A percentile compares a stretch with the other conserved stretches of the same genome.
phyloP scores from a whole-genome alignment of 2,797 vertebrate species.

The Tamandua tetradactyla region DNA sequence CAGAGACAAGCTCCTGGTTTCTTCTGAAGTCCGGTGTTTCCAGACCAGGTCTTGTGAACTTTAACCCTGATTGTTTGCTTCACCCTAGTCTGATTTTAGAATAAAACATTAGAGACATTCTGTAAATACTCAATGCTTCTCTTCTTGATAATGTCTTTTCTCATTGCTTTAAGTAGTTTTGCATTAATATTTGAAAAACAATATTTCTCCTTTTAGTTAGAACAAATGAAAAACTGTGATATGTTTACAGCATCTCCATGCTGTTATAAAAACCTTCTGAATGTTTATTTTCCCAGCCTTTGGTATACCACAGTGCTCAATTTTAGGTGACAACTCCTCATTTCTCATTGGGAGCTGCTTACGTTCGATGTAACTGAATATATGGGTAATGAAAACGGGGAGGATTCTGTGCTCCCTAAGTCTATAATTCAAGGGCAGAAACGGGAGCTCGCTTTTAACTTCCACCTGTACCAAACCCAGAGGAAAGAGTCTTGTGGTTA shows the following conservation, averaged over 20 bases:
- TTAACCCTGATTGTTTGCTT: not conserved
- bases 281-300: not conserved
- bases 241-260: not conserved
- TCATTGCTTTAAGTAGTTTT: not conserved
- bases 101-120: not conserved
- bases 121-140: not conserved
- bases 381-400: not conserved
- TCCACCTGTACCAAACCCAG: not conserved
- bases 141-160: not conserved
- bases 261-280: not conserved
- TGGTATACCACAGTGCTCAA: not conserved
- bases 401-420: not conserved
- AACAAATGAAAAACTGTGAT: not conserved
- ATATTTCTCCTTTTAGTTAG: not conserved
- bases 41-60: not conserved
- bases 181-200: not conserved
- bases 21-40: not conserved
- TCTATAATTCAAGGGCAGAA: not conserved
- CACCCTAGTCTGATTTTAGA: not conserved
- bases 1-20: not conserved
- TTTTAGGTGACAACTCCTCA: not conserved
- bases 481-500: not conserved
- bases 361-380: constrained; percentile 39
- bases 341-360: constrained; percentile 50
- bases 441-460: not conserved